Conservation (phyloP, 2,113 vertebrate species). For the Vireo altiloquus region DNA sequence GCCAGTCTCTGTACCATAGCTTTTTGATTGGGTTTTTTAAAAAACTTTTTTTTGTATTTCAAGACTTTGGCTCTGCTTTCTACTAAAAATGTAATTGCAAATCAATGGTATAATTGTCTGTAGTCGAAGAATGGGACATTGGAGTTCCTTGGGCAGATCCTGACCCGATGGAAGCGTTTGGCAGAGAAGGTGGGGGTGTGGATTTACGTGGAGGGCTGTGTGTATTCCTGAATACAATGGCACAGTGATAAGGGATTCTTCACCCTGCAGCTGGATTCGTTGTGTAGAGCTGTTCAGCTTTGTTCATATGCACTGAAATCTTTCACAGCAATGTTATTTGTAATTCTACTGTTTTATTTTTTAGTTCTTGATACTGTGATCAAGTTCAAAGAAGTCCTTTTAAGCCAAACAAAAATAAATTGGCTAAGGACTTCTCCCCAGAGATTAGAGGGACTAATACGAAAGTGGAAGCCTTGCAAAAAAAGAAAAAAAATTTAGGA, state of each 20-base stretch:
- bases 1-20: neutral
- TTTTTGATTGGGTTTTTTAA: neutral
- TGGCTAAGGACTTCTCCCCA: neutral
- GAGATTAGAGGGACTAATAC: neutral
- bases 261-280: neutral
- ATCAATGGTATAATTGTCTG: slow-evolving; percentile 37
- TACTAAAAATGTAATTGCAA: slow-evolving; percentile 26
- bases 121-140: slow-evolving; percentile 41
- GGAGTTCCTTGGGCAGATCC: neutral
- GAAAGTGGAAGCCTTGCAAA: neutral
- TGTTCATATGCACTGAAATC: slow-evolving; percentile 38
- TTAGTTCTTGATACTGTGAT: neutral
- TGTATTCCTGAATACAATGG: slow-evolving; percentile 41
- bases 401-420: neutral
- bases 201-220: neutral
- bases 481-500: neutral
- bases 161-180: neutral
- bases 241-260: slow-evolving; percentile 35
- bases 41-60: slow-evolving; percentile 36
- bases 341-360: neutral
- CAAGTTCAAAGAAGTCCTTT: neutral
- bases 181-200: slow-evolving; percentile 7
- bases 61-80: neutral
- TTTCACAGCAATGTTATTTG: neutral
- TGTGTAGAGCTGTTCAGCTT: slow-evolving; percentile 9